Evolutionary conservation across 2,797 vertebrate genomes (phyloP).

Genomic region (Chelon auratus): DNA sequence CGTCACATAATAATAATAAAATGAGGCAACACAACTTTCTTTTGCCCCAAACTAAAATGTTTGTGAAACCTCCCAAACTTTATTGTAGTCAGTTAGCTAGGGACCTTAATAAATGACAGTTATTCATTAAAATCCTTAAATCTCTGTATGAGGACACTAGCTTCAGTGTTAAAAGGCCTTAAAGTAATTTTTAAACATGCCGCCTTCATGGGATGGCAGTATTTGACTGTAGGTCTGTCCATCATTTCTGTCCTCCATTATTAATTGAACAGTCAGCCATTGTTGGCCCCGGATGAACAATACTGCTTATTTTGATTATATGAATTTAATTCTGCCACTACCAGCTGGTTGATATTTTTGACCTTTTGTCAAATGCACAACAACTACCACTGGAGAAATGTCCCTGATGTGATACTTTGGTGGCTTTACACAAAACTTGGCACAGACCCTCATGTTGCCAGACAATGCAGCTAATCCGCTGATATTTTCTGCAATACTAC

Average conservation of each 20-base stretch:
- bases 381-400: too few species aligned
- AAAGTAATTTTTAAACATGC: too few species aligned
- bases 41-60: background rate
- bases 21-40: constrained; percentile 3
- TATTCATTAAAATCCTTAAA: background rate
- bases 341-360: background rate
- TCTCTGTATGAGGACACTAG: background rate
- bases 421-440: too few species aligned
- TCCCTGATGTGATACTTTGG: too few species aligned
- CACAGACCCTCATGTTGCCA: too few species aligned
- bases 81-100: background rate
- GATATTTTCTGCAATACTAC: background rate
- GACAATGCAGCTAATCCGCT: background rate
- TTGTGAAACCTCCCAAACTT: constrained; percentile 2
- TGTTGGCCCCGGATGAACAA: background rate
- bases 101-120: background rate
- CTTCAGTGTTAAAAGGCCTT: background rate
- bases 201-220: too few species aligned
- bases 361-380: background rate
- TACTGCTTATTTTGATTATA: background rate
- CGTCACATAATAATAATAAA: constrained; percentile 16
- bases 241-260: background rate
- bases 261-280: background rate
- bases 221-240: too few species aligned
- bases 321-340: background rate